Evolutionary conservation across 2,113 vertebrate species (phyloP), one percentile per base, ranked within the genome.

Genomic region (Uropsilus gracilis): DNA sequence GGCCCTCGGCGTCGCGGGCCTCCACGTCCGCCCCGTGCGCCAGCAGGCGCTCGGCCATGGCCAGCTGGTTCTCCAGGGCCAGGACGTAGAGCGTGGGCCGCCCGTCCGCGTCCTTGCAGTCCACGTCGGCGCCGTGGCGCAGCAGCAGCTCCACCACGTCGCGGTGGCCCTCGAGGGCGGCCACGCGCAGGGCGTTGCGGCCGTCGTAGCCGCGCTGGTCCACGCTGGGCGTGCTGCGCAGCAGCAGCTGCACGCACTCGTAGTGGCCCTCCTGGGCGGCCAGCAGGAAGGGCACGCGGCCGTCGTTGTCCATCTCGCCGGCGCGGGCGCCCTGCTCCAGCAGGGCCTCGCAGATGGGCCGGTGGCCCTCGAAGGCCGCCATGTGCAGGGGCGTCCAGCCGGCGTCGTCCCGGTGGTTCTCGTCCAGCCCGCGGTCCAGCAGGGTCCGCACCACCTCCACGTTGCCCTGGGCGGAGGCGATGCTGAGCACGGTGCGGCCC

Each of bases 321-420:
- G 99, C 99, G 94, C 99, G 98, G 96, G 99, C 99, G 83, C 99
- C 99, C 98, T 99, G 99, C 97, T 99, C 99, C 86, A 99, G 99
- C 32, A 99, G 99, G 59, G 99, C 99, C 93, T 99, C 98, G 48
- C 99, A 99, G 83, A 99, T 99, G 97, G 99, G 97, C 50, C 99
- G 98, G 96, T 99, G 99, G 82, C 99, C 99, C 98, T 99, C 99
- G 82, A 99, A 99, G 24, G 99, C 98, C 86, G 99, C 99, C 99
- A 99, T 99, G 97, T 99, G 99, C 86, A 99, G 97, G 37, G 99
- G 99, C 0, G 99, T 99, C 99, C 99, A 99, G 85, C 99, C 99
- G 3, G 99, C 99, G 55, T 99, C 99, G 2, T 99, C 99, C 75
- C 99, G 98, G 95, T 99, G 99, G 93, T 99, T 99, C 95, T 99